These are phyloP conservation scores for Agrypnus murinus DNA, from an alignment of 2,888 invertebrate genomes.

Conservation along the genomic window DNA sequence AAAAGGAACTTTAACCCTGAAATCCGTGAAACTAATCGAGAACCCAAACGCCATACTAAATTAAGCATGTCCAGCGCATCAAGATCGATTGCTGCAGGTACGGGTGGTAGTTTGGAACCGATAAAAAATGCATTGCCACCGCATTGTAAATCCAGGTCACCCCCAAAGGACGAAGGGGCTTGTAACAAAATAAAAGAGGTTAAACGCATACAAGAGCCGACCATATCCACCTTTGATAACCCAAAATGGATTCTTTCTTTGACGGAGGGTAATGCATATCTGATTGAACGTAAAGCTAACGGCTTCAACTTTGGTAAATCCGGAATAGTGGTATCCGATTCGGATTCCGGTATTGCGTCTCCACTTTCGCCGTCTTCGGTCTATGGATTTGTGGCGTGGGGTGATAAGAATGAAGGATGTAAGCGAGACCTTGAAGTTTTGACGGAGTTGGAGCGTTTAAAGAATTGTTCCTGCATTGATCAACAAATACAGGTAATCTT, in stretches of 20 bases:
- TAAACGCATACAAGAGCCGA: conserved; percentile 33
- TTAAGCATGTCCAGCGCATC: too few species aligned
- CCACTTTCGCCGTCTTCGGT: conserved; percentile 68
- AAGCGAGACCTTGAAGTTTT: conserved; percentile 33
- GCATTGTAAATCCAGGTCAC: conserved; percentile 17
- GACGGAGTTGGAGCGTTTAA: conserved; percentile 53
- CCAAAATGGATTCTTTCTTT: conserved; percentile 47
- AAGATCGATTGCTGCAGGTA: too few species aligned
- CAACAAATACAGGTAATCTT: conserved; percentile 65
- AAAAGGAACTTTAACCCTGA: too few species aligned
- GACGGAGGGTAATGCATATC: conserved; percentile 49
- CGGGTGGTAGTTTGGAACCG: neutral
- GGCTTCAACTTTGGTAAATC: conserved; percentile 56
- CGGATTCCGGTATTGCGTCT: conserved; percentile 70
- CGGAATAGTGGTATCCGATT: conserved; percentile 69
- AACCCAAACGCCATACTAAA: too few species aligned
- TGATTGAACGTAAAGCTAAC: conserved; percentile 53
- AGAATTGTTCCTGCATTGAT: conserved; percentile 65
- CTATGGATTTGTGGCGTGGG: conserved; percentile 64
- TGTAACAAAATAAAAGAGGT: conserved; percentile 35
- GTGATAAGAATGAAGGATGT: conserved; percentile 56
- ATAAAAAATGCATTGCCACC: conserved; percentile 15
- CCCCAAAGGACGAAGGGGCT: conserved; percentile 26
- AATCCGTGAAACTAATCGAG: too few species aligned
- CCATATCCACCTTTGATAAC: conserved; percentile 37